Base-by-base conservation (phyloP, 2,797 vertebrate genomes). In the Lacerta agilis region DNA sequence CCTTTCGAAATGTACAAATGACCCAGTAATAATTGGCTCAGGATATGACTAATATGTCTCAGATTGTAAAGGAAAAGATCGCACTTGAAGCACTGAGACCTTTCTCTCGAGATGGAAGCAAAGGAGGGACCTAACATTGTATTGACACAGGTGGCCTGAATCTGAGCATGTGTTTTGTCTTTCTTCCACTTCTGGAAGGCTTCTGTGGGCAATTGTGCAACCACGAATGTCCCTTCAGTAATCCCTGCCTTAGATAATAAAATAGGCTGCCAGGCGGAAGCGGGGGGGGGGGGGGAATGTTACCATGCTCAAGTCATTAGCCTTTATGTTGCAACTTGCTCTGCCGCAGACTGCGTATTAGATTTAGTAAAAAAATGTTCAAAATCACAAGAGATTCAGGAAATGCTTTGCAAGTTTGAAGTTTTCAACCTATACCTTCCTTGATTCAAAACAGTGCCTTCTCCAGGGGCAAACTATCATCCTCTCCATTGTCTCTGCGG, bases 251-350 rank as follows among this genome's bases (percentile, higher is more conserved):
- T 49, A n/a, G 43, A 8, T 2, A 8, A 77, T 38, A 67, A 18
- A 5, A 41, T 29, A 20, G 27, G 71, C 77, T 92, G 73, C 80
- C 81, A 73, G 17, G 20, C 17, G 17, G 41, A 67, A 67, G 27
- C 1, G 2, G 33, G 33, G 33, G 33, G 33, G 33, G 33, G 38
- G 69, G 33, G 81, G 87, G 91, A 91, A 43, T 89, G 49, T 88
- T 90, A 93, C 45, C 6, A 33, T 87, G 58, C 8, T 18, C 83
- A 87, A 84, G 5, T 76, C 91, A 92, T 90, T 88, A 94, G 3
- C 3, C 5, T 84, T 43, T 85, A 38, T 78, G 58, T 85, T 91
- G 78, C 0, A 29, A 83, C n/a, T 89, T 27, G 69, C 66, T 87
- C 76, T 3, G 29, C 79, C 79, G 36, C 33, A 55, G 17, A 33